phyloP scores from a whole-genome alignment of 1,140 invertebrate genomes.

The Drosophila ambigua region DNA sequence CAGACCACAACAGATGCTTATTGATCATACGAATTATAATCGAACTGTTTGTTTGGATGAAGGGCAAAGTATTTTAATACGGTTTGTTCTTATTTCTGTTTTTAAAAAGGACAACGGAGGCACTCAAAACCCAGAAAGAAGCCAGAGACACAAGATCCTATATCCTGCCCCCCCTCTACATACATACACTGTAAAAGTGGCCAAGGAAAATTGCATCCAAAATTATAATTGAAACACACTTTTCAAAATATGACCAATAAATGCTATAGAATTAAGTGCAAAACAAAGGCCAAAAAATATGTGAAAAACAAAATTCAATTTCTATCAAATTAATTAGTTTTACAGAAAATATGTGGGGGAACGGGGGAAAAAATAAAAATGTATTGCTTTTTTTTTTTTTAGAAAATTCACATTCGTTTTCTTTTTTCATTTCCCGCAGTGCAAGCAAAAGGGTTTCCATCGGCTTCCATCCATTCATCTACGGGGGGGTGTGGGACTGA shows the following conservation, averaged over 20 bases:
- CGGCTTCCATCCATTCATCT: neutral
- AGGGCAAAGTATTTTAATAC: slow-evolving; percentile 65
- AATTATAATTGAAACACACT: slow-evolving; percentile 10
- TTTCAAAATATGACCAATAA: slow-evolving; percentile 34
- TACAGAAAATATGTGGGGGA: slow-evolving; percentile 39
- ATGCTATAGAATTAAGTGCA: slow-evolving; percentile 44
- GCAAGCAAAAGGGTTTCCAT: slow-evolving; percentile 50
- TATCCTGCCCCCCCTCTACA: slow-evolving; percentile 1
- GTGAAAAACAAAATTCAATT: slow-evolving; percentile 70
- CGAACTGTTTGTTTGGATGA: slow-evolving; percentile 64
- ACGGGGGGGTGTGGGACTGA: neutral
- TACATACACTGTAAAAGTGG: slow-evolving; percentile 28
- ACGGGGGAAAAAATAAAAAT: slow-evolving; percentile 17
- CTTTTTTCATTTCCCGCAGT: slow-evolving; percentile 42
- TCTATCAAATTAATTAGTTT: slow-evolving; percentile 74
- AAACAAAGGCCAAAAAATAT: slow-evolving; percentile 25
- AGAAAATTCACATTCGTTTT: slow-evolving; percentile 47
- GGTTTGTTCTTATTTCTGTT: slow-evolving; percentile 56
- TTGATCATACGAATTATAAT: slow-evolving; percentile 75
- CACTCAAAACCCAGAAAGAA: slow-evolving; percentile 72
- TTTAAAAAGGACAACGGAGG: slow-evolving; percentile 69
- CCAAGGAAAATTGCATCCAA: slow-evolving; percentile 22
- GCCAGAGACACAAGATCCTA: slow-evolving; percentile 41
- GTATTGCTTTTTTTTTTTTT: slow-evolving; percentile 20
- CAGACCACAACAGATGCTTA: slow-evolving; percentile 81